Base-by-base conservation (phyloP, 2,113 vertebrate species). In the Sphaerodactylus townsendi region DNA sequence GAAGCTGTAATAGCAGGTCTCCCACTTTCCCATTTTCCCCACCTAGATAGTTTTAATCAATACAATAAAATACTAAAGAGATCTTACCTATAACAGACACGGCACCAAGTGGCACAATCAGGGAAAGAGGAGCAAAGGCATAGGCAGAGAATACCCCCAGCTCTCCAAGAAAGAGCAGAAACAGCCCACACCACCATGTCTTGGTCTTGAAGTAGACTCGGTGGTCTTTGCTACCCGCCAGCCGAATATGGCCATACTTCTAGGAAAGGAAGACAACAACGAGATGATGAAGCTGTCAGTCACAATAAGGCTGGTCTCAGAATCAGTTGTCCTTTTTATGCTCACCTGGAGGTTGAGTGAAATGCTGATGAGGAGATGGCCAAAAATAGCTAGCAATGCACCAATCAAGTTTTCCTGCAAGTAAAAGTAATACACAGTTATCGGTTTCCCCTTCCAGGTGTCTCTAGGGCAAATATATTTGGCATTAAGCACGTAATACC, bases 401-500 rank as follows among this genome's bases (percentile, higher is more conserved):
- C 99, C 99, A 4, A 99, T 99, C 90, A 99, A 93, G 91, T 99
- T 99, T 79, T 99, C 98, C 98, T 99, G 91, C 17, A 92, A 89
- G 64, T 39, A 82, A 90, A 91, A 30, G 21, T 87, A 75, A 90
- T 14, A 39, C 68, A 41, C 11, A 89, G 70, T 5, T 2, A 7
- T 59, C 66, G 71, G 10, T 33, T 30, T 44, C 2, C 76, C 10
- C 33, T 79, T 41, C 64, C n/a, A 14, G 5, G 2, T 56, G 66
- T 59, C 17, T 15, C 10, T 4, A 6, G 4, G 37, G 44, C 21
- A 28, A 37, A 56, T 21, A 37, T 17, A n/a, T 53, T 28, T 76
- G 74, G n/a, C 19, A 56, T 35, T 23, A 62, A 28, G 23, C 59
- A n/a, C 37, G 17, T 35, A 76, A 33, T 75, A 33, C 53, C 23